Evolutionary conservation across 2,797 vertebrate genomes (phyloP).

Genomic region (Rhyacichthys aspro): DNA sequence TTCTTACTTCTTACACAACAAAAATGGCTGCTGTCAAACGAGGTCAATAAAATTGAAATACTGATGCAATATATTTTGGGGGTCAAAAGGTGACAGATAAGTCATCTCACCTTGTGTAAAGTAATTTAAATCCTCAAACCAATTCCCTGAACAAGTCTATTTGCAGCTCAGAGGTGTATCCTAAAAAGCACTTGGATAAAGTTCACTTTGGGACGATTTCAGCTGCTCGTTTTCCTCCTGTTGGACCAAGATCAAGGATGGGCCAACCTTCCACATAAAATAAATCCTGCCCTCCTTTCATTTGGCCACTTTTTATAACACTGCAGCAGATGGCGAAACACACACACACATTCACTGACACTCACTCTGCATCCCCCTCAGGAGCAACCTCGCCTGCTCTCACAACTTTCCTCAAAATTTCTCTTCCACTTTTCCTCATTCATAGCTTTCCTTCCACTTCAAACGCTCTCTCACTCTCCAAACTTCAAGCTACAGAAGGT

Average conservation of each 20-base stretch:
- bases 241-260: constrained; percentile 51
- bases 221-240: constrained; percentile 36
- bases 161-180: neutral
- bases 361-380: constrained; percentile 47
- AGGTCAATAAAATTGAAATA: too few species aligned
- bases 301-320: constrained; percentile 60
- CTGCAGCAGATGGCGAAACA: constrained; percentile 69
- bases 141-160: neutral
- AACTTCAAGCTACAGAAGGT: constrained; percentile 57
- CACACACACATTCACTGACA: constrained; percentile 37
- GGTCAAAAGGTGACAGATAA: neutral
- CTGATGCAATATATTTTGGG: too few species aligned
- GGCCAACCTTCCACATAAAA: constrained; percentile 59
- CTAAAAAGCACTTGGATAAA: constrained; percentile 21
- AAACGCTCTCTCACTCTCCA: constrained; percentile 22
- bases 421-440: constrained; percentile 53
- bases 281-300: constrained; percentile 66
- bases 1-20: too few species aligned
- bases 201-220: constrained; percentile 34
- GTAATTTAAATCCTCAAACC: neutral
- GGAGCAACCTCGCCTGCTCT: constrained; percentile 55
- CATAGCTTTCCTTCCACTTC: constrained; percentile 15
- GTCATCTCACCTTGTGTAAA: neutral
- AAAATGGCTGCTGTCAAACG: too few species aligned
- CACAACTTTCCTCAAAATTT: constrained; percentile 62